Evolutionary conservation across 1,140 invertebrate species (phyloP).

Genomic region (Daktulosphaira vitifoliae): DNA sequence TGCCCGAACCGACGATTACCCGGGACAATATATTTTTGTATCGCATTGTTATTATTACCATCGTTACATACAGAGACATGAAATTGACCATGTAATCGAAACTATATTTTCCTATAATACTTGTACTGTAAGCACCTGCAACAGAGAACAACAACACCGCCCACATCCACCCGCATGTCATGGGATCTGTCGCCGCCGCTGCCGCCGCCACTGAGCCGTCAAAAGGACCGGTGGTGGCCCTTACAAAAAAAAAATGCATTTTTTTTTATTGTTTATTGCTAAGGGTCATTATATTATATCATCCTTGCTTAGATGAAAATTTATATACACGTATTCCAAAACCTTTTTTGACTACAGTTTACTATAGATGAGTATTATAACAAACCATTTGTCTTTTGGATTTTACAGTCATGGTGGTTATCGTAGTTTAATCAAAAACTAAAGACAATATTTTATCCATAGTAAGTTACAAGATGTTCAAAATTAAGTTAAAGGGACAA

Average conservation of each 20-base stretch:
- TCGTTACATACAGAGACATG: background rate
- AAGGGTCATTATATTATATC: too few species aligned
- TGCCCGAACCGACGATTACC: too few species aligned
- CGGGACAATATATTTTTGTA: too few species aligned
- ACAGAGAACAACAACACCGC: background rate
- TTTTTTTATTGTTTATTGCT: too few species aligned
- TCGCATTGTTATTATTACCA: too few species aligned
- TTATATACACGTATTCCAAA: too few species aligned
- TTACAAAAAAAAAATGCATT: too few species aligned
- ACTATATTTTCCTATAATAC: background rate
- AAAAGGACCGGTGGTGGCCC: background rate
- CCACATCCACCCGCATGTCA: conserved; percentile 31
- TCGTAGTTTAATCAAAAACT: background rate
- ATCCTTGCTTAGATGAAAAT: too few species aligned
- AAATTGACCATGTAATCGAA: conserved; percentile 26
- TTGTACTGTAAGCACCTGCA: conserved; percentile 10
- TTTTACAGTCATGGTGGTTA: conserved; percentile 12
- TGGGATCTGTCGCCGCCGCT: conserved; percentile 14
- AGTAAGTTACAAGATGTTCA: too few species aligned
- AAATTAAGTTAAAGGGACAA: too few species aligned
- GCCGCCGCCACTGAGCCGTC: background rate
- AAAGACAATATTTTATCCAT: too few species aligned
- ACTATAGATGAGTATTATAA: background rate
- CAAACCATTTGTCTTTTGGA: background rate
- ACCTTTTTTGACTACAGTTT: too few species aligned